Conservation (phyloP, 1,140 invertebrate genomes). For the Anagrus nilaparvatae region DNA sequence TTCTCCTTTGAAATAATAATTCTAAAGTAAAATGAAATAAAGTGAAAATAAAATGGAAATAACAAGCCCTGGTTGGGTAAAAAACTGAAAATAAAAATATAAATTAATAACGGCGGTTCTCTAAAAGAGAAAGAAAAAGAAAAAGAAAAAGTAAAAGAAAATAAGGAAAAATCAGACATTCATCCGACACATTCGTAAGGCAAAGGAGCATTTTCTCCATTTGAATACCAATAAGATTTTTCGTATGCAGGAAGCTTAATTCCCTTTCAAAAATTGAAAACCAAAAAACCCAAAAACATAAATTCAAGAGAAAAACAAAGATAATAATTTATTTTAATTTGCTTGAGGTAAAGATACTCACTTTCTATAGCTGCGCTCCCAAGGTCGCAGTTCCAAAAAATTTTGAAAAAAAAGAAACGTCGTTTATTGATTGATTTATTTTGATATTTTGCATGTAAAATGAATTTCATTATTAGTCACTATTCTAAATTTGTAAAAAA, state of each 20-base stretch:
- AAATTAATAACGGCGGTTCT: constrained; percentile 6
- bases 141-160: constrained; percentile 8
- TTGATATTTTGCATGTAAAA: background rate
- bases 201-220: constrained; percentile 31
- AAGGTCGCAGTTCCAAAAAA: constrained; percentile 44
- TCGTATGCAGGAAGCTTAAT: too few species aligned
- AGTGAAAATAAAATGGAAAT: constrained; percentile 9
- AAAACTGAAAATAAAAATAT: constrained; percentile 14
- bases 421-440: too few species aligned
- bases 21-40: constrained; percentile 7
- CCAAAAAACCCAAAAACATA: constrained; percentile 23
- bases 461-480: background rate
- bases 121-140: constrained; percentile 13
- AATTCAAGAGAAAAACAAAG: constrained; percentile 15
- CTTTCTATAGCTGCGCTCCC: constrained; percentile 37
- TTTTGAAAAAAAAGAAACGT: constrained; percentile 42
- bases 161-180: background rate
- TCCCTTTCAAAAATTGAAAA: too few species aligned
- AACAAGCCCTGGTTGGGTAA: constrained; percentile 7
- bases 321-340: constrained; percentile 12
- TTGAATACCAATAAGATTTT: constrained; percentile 43
- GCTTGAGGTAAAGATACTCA: constrained; percentile 21
- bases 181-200: constrained; percentile 22
- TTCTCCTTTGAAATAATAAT: too few species aligned
- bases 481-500: constrained; percentile 25